These are phyloP conservation scores for Drosophila kuntzei DNA, from an alignment of 2,888 invertebrate genomes.

Conservation along the genomic window DNA sequence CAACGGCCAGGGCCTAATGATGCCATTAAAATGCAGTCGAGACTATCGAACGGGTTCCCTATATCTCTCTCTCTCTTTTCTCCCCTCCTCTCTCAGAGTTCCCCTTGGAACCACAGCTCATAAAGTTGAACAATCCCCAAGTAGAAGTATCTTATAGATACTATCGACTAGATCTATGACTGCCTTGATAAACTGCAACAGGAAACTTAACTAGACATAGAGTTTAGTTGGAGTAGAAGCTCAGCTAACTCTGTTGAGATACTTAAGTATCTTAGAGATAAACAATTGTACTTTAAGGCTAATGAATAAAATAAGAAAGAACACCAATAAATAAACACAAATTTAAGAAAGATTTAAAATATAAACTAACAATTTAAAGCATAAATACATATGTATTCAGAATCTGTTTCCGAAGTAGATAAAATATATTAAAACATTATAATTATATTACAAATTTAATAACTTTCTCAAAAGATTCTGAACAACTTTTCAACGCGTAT, in stretches of 20 bases:
- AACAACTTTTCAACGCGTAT: too few species aligned
- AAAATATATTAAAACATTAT: too few species aligned
- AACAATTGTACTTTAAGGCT: neutral
- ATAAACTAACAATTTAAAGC: too few species aligned
- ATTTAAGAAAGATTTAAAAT: too few species aligned
- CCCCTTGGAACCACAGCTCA: neutral
- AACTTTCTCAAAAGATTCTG: too few species aligned
- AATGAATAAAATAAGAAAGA: too few species aligned
- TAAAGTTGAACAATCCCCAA: neutral
- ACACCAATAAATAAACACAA: too few species aligned
- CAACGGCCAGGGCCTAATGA: slow-evolving; percentile 60
- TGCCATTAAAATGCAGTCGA: slow-evolving; percentile 70
- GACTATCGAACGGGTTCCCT: slow-evolving; percentile 52
- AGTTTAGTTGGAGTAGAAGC: neutral
- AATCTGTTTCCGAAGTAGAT: too few species aligned
- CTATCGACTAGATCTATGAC: slow-evolving; percentile 5
- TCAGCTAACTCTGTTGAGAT: neutral
- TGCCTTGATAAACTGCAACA: slow-evolving; percentile 13
- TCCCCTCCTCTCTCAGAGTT: neutral
- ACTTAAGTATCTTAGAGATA: slow-evolving; percentile 8
- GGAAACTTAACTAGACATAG: neutral
- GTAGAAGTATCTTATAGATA: slow-evolving; percentile 1
- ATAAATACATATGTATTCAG: too few species aligned
- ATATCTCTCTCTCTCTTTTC: neutral
- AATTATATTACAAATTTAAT: too few species aligned